A percentile compares a stretch with the other conserved stretches of the same genome.
Evolutionary conservation across 2,113 vertebrate genomes (phyloP).

Genomic region (Brienomyrus brachyistius): DNA sequence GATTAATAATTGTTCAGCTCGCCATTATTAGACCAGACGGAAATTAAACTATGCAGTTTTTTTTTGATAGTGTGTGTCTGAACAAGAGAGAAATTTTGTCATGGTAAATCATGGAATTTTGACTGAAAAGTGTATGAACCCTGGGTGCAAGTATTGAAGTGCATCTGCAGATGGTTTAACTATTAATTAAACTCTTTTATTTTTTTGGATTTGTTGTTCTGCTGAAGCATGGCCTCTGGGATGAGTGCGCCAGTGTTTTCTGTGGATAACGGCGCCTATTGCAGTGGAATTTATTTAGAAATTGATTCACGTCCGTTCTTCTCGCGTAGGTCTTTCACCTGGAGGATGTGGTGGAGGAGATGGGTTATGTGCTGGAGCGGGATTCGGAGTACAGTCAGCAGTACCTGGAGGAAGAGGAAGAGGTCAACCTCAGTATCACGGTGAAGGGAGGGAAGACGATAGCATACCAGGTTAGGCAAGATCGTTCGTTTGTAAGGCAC

Average conservation of each 20-base stretch:
- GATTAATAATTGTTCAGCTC: no score
- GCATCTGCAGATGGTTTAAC: not conserved
- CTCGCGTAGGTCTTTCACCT: conserved; percentile 77
- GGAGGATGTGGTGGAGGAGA: conserved; percentile 92
- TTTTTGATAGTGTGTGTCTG: no score
- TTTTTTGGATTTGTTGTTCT: not conserved
- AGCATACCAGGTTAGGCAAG: conserved; percentile 65
- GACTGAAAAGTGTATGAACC: no score
- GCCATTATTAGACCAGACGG: no score
- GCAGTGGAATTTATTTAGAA: not conserved
- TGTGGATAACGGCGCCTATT: not conserved
- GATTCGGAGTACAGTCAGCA: conserved; percentile 93
- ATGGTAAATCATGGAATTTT: no score
- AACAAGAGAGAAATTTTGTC: no score
- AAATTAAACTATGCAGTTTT: no score
- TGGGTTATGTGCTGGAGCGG: conserved; percentile 82
- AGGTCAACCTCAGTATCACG: conserved; percentile 73
- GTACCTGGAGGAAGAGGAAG: conserved; percentile 90
- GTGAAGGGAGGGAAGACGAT: conserved; percentile 73
- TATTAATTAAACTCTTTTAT: not conserved
- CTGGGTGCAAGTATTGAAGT: not conserved
- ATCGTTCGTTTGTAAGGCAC: not conserved
- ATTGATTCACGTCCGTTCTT: not conserved
- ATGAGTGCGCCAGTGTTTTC: not conserved
- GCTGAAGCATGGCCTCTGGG: not conserved